These are phyloP conservation scores for Chlorops oryzae DNA, from an alignment of 1,140 invertebrate genomes.

Conservation along the genomic window DNA sequence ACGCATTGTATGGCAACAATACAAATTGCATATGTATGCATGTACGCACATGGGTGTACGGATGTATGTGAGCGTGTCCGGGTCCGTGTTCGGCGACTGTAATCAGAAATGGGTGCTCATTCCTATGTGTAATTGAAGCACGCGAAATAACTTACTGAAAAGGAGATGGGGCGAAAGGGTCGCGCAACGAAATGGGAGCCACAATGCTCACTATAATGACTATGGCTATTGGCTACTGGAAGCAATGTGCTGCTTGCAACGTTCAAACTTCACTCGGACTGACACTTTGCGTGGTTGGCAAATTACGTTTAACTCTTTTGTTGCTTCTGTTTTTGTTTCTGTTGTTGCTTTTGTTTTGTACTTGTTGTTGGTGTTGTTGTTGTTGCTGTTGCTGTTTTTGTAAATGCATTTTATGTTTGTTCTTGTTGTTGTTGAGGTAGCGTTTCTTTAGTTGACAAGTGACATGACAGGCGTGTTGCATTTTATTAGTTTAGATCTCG, in stretches of 20 bases:
- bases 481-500: slow-evolving; percentile 17
- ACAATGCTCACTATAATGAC: not conserved
- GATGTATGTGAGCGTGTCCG: no score
- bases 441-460: slow-evolving; percentile 9
- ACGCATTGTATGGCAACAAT: no score
- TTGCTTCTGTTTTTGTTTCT: not conserved
- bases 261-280: not conserved
- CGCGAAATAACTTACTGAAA: not conserved
- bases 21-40: no score
- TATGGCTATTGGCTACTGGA: not conserved
- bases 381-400: not conserved
- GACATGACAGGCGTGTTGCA: slow-evolving; percentile 18
- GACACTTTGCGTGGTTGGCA: slow-evolving; percentile 10
- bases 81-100: no score
- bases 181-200: not conserved
- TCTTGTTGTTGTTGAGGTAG: not conserved
- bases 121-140: not conserved
- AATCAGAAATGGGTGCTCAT: not conserved
- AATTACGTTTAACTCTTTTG: slow-evolving; percentile 1
- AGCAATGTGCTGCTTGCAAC: no score
- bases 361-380: not conserved
- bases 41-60: no score
- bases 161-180: not conserved
- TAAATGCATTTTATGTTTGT: not conserved
- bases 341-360: not conserved